Base-by-base conservation (phyloP, 53 echinoderm and acorn worm species). In the Echinarachnius parma region DNA sequence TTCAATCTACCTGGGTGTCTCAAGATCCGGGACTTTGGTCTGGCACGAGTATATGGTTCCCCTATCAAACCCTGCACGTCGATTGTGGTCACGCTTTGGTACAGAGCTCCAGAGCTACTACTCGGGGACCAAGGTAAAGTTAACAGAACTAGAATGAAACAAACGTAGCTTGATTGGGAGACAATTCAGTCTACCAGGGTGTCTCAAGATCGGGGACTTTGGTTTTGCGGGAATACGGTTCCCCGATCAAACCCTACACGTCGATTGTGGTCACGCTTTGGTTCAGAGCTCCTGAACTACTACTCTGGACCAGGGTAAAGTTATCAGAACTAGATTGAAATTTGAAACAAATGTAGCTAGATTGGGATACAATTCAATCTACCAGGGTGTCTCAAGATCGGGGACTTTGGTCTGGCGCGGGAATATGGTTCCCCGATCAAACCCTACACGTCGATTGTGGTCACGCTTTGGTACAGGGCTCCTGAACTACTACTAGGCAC, bases 341-440 rank as follows among this genome's bases (percentile, higher is more conserved):
- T n/a, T n/a, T n/a, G n/a, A n/a, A n/a, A n/a, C n/a, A n/a, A n/a
- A n/a, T n/a, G n/a, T n/a, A n/a, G n/a, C n/a, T n/a, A n/a, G n/a
- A n/a, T n/a, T n/a, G n/a, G n/a, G n/a, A n/a, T n/a, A n/a, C n/a
- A n/a, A n/a, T n/a, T n/a, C n/a, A n/a, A n/a, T n/a, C n/a, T n/a
- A n/a, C n/a, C n/a, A n/a, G n/a, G 96, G 33, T 81, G 81, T 16
- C 82, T 95, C 9, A 95, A 95, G 90, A 87, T 95, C 26, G 96
- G 96, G 13, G 96, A 95, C 78, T 95, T 95, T 87, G 96, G 96
- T 19, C 71, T 95, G 46, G 96, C 96, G 18, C 81, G 96, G 70
- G 96, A 95, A 77, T 95, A 91, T 61, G 96, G 96, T 1, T 95
- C 96, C 9, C 96, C 96, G 0, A 75, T 95, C 61, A 95, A 95